phyloP scores from a whole-genome alignment of 2,113 vertebrate genomes.

The Hyperoodon ampullatus region DNA sequence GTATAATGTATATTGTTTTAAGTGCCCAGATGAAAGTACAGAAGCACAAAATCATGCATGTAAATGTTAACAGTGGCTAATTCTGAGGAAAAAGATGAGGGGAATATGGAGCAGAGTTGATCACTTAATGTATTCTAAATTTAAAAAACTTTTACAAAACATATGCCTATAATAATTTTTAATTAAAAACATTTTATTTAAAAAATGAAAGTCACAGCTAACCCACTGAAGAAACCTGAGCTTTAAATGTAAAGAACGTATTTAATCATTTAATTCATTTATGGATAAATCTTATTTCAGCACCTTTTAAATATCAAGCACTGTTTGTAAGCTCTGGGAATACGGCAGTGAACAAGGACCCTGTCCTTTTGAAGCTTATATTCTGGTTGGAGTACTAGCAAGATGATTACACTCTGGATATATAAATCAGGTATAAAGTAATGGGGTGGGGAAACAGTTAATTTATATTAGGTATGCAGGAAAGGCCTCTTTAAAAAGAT shows the following conservation, averaged over 20 bases:
- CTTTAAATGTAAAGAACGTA: constrained; percentile 28
- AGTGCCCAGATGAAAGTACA: neutral
- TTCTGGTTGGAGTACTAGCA: neutral
- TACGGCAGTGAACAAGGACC: neutral
- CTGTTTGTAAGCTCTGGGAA: neutral
- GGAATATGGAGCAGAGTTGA: neutral
- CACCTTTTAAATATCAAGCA: neutral
- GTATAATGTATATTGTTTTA: neutral
- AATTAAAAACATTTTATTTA: neutral
- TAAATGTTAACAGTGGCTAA: neutral
- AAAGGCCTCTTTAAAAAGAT: constrained; percentile 10
- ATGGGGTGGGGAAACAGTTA: neutral
- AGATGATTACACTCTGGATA: neutral
- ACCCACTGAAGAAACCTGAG: neutral
- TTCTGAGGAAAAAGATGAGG: neutral
- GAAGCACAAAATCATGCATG: neutral
- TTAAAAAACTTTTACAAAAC: neutral
- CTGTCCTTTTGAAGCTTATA: neutral
- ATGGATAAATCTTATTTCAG: neutral
- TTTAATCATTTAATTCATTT: neutral
- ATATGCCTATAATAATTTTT: neutral
- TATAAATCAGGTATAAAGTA: neutral
- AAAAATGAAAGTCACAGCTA: neutral
- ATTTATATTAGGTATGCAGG: neutral
- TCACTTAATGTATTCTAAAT: constrained; percentile 4